Percentiles rank a stretch among this genome's conserved stretches.
Evolutionary conservation across 2,113 vertebrate species (phyloP).

Genomic region (Chaetops frenatus): DNA sequence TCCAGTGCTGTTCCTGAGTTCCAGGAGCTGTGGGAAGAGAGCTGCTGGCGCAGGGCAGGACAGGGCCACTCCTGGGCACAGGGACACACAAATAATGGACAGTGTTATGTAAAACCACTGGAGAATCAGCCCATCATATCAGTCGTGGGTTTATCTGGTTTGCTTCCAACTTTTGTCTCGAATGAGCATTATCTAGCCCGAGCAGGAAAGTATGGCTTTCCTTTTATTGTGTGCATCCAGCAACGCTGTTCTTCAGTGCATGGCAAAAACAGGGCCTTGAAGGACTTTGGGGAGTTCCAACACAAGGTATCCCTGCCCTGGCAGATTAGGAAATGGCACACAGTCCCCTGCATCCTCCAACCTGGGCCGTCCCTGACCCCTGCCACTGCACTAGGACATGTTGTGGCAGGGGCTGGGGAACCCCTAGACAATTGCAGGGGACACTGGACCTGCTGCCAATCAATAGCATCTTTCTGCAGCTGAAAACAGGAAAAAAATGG

Average conservation of each 20-base stretch:
- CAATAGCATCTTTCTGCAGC: background rate
- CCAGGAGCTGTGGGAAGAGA: background rate
- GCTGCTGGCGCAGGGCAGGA: background rate
- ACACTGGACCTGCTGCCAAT: background rate
- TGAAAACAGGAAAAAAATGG: background rate
- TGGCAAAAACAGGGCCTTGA: background rate
- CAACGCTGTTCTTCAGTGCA: background rate
- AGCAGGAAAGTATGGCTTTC: slow-evolving; percentile 31
- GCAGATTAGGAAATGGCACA: background rate
- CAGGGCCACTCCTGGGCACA: background rate
- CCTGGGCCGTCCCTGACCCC: fast-evolving
- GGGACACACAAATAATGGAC: background rate
- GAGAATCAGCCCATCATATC: background rate
- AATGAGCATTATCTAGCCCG: background rate
- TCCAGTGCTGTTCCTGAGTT: background rate
- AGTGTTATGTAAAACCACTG: background rate
- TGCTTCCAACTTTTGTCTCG: slow-evolving; percentile 25
- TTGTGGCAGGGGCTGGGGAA: background rate
- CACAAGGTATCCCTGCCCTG: background rate
- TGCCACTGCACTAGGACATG: fast-evolving
- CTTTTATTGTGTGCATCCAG: slow-evolving; percentile 39
- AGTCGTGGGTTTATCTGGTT: background rate
- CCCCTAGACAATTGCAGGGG: background rate
- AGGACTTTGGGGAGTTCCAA: background rate
- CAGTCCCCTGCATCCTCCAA: background rate